Evolutionary conservation across 2,113 vertebrate genomes (phyloP).

Genomic region (Pungitius pungitius): DNA sequence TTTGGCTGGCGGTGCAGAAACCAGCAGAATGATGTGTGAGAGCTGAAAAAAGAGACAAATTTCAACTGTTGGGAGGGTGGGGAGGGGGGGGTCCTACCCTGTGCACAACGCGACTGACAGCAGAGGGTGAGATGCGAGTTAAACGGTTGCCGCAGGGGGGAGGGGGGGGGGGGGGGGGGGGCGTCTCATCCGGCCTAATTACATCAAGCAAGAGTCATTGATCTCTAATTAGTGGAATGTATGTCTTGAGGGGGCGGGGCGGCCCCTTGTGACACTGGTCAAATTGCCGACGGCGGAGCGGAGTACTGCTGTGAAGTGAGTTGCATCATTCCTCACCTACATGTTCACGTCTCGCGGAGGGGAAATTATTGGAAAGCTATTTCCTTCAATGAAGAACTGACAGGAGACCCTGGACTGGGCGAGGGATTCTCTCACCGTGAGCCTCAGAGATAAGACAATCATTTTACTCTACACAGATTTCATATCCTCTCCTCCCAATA

Average conservation of each 20-base stretch:
- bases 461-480: slow-evolving; percentile 46
- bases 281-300: slow-evolving; percentile 27
- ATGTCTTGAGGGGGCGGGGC: slow-evolving; percentile 56
- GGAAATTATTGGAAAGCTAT: slow-evolving; percentile 35
- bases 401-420: slow-evolving; percentile 29
- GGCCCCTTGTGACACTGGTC: slow-evolving; percentile 39
- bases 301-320: slow-evolving; percentile 28
- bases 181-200: slow-evolving; percentile 46
- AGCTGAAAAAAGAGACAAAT: slow-evolving; percentile 36
- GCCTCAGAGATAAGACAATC: slow-evolving; percentile 47
- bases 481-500: slow-evolving; percentile 17
- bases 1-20: slow-evolving; percentile 51
- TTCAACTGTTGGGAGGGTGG: too few relatives aligned
- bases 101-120: slow-evolving; percentile 37
- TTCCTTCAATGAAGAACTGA: slow-evolving; percentile 34
- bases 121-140: slow-evolving; percentile 9
- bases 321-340: slow-evolving; percentile 33
- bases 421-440: slow-evolving; percentile 19
- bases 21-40: slow-evolving; percentile 28
- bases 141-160: too few relatives aligned
- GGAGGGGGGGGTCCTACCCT: background rate
- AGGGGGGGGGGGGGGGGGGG: too few relatives aligned
- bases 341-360: slow-evolving; percentile 37
- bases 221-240: slow-evolving; percentile 69
- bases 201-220: slow-evolving; percentile 60